phyloP scores from a whole-genome alignment of 2,888 invertebrate species.

The Augochlorella aurata region DNA sequence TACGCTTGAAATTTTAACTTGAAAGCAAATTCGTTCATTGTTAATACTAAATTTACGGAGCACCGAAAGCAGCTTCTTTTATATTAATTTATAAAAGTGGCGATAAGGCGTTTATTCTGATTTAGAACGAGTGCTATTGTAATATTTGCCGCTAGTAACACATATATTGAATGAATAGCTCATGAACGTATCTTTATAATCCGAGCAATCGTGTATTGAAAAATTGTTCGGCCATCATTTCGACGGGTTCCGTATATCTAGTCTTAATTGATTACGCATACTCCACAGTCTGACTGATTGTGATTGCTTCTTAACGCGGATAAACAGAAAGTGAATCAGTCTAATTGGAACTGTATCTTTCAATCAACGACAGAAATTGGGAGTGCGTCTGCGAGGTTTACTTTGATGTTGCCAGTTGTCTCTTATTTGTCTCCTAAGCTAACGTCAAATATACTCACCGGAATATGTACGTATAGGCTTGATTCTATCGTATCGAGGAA shows the following conservation, averaged over 20 bases:
- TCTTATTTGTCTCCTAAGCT: conserved; percentile 39
- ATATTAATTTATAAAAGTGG: too few species aligned
- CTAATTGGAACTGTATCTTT: conserved; percentile 26
- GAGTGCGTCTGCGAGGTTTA: not conserved
- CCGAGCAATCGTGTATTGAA: too few species aligned
- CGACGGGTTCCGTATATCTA: too few species aligned
- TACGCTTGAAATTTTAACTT: not conserved
- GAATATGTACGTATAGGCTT: conserved; percentile 20
- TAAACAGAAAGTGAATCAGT: not conserved
- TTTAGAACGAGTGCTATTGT: too few species aligned
- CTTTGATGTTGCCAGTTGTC: conserved; percentile 32
- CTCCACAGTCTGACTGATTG: not conserved
- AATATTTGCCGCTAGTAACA: too few species aligned
- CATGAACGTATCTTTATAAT: too few species aligned
- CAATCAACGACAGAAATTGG: conserved; percentile 23
- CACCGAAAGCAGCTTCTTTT: too few species aligned
- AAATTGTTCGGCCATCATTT: too few species aligned
- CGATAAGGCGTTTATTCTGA: too few species aligned
- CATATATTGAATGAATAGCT: too few species aligned
- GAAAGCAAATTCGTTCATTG: not conserved
- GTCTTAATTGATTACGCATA: not conserved
- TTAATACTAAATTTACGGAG: not conserved
- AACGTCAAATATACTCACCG: conserved; percentile 39
- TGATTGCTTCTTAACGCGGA: not conserved
- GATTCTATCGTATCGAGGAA: conserved; percentile 39